Evolutionary conservation across 2,797 vertebrate species (phyloP).

Genomic region (Emydoidea blandingii): DNA sequence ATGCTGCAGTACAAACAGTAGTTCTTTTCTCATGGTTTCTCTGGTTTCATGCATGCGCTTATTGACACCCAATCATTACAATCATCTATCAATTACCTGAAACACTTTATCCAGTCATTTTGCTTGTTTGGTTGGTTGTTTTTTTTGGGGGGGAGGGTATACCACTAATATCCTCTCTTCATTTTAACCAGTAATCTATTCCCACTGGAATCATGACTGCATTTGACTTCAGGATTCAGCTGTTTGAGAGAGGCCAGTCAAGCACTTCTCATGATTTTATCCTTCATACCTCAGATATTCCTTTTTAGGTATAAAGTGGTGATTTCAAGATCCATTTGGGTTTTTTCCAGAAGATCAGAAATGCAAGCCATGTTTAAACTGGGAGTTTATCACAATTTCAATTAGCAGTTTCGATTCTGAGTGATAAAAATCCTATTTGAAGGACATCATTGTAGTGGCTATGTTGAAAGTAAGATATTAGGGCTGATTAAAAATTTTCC

Average conservation of each 20-base stretch:
- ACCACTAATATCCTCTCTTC: neutral
- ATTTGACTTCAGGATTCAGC: neutral
- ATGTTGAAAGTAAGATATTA: neutral
- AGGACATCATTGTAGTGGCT: neutral
- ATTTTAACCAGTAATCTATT: slow-evolving; percentile 3
- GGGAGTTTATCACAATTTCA: neutral
- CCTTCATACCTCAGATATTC: neutral
- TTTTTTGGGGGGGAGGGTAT: accelerated
- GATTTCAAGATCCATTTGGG: neutral
- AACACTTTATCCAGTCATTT: slow-evolving; percentile 23
- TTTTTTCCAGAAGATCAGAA: neutral
- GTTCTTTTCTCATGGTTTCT: neutral
- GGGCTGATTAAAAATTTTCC: neutral
- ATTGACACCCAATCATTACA: neutral
- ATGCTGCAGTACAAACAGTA: neutral
- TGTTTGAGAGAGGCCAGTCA: neutral
- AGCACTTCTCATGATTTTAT: neutral
- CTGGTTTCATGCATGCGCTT: slow-evolving; percentile 25
- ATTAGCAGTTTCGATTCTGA: neutral
- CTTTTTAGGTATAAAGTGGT: neutral
- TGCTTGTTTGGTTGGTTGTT: neutral
- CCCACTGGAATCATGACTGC: slow-evolving; percentile 2
- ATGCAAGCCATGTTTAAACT: neutral
- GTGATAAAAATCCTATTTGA: neutral
- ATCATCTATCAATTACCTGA: slow-evolving; percentile 12